These are phyloP conservation scores for Neosilurus hyrtlii DNA, from an alignment of 2,797 vertebrate genomes.

Conservation along the genomic window DNA sequence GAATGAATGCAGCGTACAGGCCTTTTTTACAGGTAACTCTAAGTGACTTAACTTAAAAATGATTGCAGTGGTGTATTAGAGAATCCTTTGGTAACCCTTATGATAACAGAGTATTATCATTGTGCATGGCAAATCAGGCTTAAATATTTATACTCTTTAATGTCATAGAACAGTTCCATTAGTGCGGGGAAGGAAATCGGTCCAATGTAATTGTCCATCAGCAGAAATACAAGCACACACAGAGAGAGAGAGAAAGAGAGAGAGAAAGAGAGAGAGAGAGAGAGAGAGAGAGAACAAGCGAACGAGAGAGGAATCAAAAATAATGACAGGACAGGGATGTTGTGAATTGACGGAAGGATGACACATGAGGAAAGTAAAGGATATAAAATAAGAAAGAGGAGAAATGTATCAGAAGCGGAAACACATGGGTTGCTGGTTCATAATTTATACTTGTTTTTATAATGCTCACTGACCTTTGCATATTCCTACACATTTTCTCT, in stretches of 20 bases:
- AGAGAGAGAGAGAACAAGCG: constrained; percentile 2
- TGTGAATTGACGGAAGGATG: constrained; percentile 13
- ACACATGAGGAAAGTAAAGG: neutral
- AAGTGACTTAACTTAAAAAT: neutral
- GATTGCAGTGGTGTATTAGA: neutral
- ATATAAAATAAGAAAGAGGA: neutral
- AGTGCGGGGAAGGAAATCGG: constrained; percentile 41
- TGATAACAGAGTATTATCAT: constrained; percentile 27
- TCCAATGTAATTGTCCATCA: constrained; percentile 47
- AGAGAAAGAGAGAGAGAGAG: neutral
- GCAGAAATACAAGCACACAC: constrained; percentile 23
- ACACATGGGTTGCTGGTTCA: constrained; percentile 17
- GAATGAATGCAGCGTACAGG: neutral
- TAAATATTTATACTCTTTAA: constrained; percentile 48
- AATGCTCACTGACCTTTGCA: constrained; percentile 14
- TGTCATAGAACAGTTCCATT: constrained; percentile 33
- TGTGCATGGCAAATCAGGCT: constrained; percentile 31
- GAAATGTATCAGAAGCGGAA: neutral
- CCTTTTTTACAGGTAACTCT: neutral
- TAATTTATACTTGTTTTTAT: constrained; percentile 3
- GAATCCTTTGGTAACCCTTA: neutral
- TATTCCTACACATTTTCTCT: constrained; percentile 4
- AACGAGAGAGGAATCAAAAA: neutral
- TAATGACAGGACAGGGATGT: constrained; percentile 5
- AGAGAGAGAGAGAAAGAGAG: neutral